Conservation (phyloP, 2,888 invertebrate genomes). For the Clepsis dumicolana region DNA sequence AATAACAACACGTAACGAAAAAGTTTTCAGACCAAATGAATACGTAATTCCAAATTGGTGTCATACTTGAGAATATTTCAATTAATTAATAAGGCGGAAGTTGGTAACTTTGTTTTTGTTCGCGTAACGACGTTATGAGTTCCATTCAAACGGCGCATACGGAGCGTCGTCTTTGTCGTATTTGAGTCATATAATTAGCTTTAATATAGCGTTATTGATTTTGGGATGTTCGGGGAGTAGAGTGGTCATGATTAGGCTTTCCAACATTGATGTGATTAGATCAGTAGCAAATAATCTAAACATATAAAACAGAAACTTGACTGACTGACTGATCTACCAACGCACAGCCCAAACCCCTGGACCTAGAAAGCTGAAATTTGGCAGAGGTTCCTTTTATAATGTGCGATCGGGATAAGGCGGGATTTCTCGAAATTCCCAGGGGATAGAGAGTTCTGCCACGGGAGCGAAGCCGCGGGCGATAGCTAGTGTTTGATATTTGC, state of each 20-base stretch:
- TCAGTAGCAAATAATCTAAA: too few relatives aligned
- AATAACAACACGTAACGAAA: constrained; percentile 27
- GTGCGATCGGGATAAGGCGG: too few relatives aligned
- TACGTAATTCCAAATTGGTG: constrained; percentile 61
- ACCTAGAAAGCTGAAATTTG: too few relatives aligned
- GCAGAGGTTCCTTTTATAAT: too few relatives aligned
- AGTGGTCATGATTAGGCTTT: not conserved
- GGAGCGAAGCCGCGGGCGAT: too few relatives aligned
- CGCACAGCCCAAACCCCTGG: too few relatives aligned
- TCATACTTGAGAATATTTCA: constrained; percentile 29
- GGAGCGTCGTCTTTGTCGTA: constrained; percentile 31
- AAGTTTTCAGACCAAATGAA: constrained; percentile 38
- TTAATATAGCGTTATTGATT: constrained; percentile 2
- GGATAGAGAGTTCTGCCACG: too few relatives aligned
- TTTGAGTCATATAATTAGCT: constrained; percentile 24
- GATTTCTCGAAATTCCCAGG: too few relatives aligned
- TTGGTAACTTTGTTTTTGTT: constrained; percentile 36
- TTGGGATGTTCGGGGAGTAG: not conserved
- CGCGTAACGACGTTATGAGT: constrained; percentile 30
- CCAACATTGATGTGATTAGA: too few relatives aligned
- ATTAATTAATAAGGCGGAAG: constrained; percentile 38
- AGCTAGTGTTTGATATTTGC: too few relatives aligned
- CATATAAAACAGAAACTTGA: too few relatives aligned
- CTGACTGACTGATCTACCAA: too few relatives aligned
- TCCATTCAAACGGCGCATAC: constrained; percentile 7